Evolutionary conservation across 2,888 invertebrate species (phyloP), one percentile per base, ranked within the genome.

Genomic region (Elegia similella): DNA sequence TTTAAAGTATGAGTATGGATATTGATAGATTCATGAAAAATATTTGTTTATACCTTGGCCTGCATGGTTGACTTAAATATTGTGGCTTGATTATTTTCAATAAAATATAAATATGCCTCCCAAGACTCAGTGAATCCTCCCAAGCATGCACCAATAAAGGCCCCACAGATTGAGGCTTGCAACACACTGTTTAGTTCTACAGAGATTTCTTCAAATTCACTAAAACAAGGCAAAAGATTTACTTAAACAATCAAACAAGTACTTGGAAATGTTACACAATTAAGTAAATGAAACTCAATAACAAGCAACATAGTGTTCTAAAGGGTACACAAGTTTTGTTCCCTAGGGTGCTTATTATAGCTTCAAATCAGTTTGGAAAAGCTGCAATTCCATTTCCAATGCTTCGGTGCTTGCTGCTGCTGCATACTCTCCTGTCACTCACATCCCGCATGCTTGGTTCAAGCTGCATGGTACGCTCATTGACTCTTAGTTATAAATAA

Each of bases 81-180:
- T 3, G 95, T 94, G 7, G 95, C 96, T 85, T 95, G 93, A 82
- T 96, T 96, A 63, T 92, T 95, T 75, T 94, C 94, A 78, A 96
- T 93, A 67, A 96, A 96, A 68, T 93, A 89, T 44, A 93, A 62
- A 69, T 95, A 95, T 0, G 95, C 92, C 3, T 75, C 73, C 65
- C 93, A 88, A 10, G 95, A 94, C 64, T 88, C 82, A 2, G 92
- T 75, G 69, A 95, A 87, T 29, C 95, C 95, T 55, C 96, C 95
- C 71, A 94, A 92, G 46, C 93, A 64, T 0, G 88, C 94, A 13
- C 96, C 96, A 17, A 93, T 58, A 48, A 95, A 86, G 2, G 92
- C 80, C 13, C 95, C 95, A 59, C 92, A 67, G 47, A 93, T 75
- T 6, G 92, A 81, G 2, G 94, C 92, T 75, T 95, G 95, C 34